Evolutionary conservation across 2,888 invertebrate genomes (phyloP).

Genomic region (Spodoptera littoralis): DNA sequence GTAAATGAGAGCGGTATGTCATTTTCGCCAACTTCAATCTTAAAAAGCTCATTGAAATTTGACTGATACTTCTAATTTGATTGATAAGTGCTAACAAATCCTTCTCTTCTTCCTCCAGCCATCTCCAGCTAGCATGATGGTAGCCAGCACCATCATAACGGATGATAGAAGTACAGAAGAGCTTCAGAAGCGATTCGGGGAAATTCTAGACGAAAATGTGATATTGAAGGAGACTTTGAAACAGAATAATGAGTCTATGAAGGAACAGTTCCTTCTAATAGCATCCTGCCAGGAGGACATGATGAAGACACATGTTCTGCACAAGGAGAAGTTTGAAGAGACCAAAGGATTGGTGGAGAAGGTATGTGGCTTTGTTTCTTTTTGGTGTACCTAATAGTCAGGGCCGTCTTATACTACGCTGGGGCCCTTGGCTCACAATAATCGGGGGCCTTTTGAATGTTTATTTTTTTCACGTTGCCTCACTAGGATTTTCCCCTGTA

Average conservation of each 20-base stretch:
- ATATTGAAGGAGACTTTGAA: slow-evolving; percentile 90
- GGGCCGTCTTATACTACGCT: too few species aligned
- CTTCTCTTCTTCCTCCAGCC: slow-evolving; percentile 68
- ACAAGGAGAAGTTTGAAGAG: slow-evolving; percentile 91
- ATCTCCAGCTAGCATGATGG: slow-evolving; percentile 82
- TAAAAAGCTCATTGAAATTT: too few species aligned
- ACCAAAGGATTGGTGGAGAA: slow-evolving; percentile 89
- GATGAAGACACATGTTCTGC: slow-evolving; percentile 88
- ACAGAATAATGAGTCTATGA: slow-evolving; percentile 91
- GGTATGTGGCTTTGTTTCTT: slow-evolving; percentile 63
- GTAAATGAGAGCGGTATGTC: too few species aligned
- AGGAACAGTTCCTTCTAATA: slow-evolving; percentile 90
- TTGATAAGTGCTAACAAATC: too few species aligned
- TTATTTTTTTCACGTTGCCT: too few species aligned
- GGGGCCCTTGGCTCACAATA: too few species aligned
- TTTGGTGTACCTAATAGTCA: neutral
- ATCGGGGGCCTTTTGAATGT: too few species aligned
- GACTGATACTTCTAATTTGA: too few species aligned
- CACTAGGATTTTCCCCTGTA: too few species aligned
- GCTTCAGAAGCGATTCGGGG: slow-evolving; percentile 85
- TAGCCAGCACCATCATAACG: slow-evolving; percentile 80
- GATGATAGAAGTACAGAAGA: slow-evolving; percentile 81
- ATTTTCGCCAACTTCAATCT: too few species aligned
- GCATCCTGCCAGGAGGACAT: slow-evolving; percentile 91
- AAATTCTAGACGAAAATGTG: slow-evolving; percentile 88